Percentiles rank a stretch among this genome's conserved stretches.
phyloP scores from a whole-genome alignment of 2,888 invertebrate genomes.

The Apamea monoglypha region DNA sequence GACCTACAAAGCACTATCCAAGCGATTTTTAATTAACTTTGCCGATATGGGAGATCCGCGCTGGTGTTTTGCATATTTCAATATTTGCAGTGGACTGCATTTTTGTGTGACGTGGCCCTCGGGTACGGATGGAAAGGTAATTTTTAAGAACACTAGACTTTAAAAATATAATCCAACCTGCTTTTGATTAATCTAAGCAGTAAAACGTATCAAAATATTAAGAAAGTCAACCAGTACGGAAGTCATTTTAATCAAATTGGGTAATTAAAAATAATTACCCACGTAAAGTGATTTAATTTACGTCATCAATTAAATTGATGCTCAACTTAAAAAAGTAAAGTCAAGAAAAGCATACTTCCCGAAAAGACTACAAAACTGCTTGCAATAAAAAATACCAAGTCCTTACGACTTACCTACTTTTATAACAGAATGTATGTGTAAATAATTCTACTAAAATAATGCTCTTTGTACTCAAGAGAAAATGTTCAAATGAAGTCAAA shows the following conservation, averaged over 20 bases:
- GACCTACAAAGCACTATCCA: constrained; percentile 77
- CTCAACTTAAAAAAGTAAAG: too few relatives aligned
- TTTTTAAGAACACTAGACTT: neutral
- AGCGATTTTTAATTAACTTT: constrained; percentile 70
- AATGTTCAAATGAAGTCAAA: neutral
- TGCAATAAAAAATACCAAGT: neutral
- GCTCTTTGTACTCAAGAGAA: neutral
- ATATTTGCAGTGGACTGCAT: constrained; percentile 22
- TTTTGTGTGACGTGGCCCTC: constrained; percentile 4
- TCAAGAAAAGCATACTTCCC: neutral
- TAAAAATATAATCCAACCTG: neutral
- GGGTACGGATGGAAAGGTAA: neutral
- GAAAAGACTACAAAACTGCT: neutral
- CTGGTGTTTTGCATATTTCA: constrained; percentile 41
- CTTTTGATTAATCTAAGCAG: neutral
- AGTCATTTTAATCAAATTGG: neutral
- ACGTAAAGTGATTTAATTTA: neutral
- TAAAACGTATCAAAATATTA: neutral
- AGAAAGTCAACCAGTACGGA: neutral
- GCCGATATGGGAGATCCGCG: constrained; percentile 44
- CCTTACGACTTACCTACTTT: too few relatives aligned
- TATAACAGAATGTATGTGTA: too few relatives aligned
- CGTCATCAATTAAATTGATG: neutral
- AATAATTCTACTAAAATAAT: too few relatives aligned
- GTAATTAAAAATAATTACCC: too few relatives aligned